These are phyloP conservation scores for Macropodus opercularis DNA, from an alignment of 2,797 vertebrate species.

Conservation along the genomic window DNA sequence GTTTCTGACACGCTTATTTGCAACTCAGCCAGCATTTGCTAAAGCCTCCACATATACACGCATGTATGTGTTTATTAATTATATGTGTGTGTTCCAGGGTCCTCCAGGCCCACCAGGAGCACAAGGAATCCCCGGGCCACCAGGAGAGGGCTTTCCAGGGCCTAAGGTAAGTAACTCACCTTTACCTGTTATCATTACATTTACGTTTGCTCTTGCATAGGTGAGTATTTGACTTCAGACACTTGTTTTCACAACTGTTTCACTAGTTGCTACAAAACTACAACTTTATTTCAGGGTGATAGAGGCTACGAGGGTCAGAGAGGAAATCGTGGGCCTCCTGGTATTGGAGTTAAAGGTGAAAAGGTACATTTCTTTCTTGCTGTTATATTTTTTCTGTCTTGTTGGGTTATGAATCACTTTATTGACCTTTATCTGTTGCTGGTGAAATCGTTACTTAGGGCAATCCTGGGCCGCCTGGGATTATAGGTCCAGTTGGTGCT, in stretches of 20 bases:
- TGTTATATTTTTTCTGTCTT: neutral
- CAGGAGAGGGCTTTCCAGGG: slow-evolving; percentile 86
- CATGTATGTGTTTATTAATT: neutral
- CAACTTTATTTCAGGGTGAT: slow-evolving; percentile 82
- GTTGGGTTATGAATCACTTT: neutral
- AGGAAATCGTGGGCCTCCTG: slow-evolving; percentile 80
- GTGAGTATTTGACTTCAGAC: no score
- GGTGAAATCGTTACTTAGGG: slow-evolving; percentile 74
- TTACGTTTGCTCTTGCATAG: no score
- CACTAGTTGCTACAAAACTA: neutral
- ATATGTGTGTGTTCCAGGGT: slow-evolving; percentile 75
- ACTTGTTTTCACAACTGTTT: no score
- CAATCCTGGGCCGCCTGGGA: slow-evolving; percentile 78
- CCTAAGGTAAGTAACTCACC: slow-evolving; percentile 87
- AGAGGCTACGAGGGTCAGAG: slow-evolving; percentile 81
- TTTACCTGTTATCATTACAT: no score
- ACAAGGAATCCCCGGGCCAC: slow-evolving; percentile 81
- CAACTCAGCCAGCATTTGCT: neutral
- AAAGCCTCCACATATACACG: neutral
- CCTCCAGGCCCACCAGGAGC: slow-evolving; percentile 75
- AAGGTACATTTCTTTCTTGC: slow-evolving; percentile 76
- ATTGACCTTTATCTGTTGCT: neutral
- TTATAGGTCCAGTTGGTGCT: slow-evolving; percentile 78
- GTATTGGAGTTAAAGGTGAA: slow-evolving; percentile 84
- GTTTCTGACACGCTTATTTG: no score